Evolutionary conservation across 2,797 vertebrate genomes (phyloP).

Genomic region (Hydrocynus forskahlii): DNA sequence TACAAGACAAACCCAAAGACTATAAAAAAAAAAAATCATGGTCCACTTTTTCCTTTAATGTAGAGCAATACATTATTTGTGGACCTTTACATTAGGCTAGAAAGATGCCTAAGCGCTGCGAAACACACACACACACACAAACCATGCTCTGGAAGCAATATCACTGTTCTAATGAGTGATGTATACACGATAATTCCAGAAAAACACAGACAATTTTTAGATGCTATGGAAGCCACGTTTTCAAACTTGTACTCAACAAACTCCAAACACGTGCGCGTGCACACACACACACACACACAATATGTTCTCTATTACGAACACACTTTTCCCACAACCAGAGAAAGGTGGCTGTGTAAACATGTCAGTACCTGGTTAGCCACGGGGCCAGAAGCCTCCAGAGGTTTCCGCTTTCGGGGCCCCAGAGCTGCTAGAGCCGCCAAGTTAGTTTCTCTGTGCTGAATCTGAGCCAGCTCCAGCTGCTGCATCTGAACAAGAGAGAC

Average conservation of each 20-base stretch:
- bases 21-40: background rate
- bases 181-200: too few species aligned
- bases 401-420: conserved; percentile 90
- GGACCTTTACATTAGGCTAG: too few species aligned
- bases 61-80: too few species aligned
- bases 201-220: too few species aligned
- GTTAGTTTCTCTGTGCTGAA: conserved; percentile 91
- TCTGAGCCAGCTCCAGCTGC: conserved; percentile 87
- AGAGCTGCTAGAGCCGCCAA: conserved; percentile 92
- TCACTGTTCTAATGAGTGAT: background rate
- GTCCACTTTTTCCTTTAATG: too few species aligned
- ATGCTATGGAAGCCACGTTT: too few species aligned
- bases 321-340: background rate
- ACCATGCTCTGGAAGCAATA: too few species aligned
- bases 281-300: too few species aligned
- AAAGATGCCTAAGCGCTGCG: too few species aligned
- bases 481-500: conserved; percentile 79
- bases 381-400: conserved; percentile 74
- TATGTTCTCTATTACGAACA: background rate
- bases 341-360: conserved; percentile 32
- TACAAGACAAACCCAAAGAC: background rate
- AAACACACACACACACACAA: too few species aligned
- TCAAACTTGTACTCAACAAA: background rate
- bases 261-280: too few species aligned
- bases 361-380: conserved; percentile 75